Base-by-base conservation (phyloP, 2,113 vertebrate species). In the Silurus asotus region DNA sequence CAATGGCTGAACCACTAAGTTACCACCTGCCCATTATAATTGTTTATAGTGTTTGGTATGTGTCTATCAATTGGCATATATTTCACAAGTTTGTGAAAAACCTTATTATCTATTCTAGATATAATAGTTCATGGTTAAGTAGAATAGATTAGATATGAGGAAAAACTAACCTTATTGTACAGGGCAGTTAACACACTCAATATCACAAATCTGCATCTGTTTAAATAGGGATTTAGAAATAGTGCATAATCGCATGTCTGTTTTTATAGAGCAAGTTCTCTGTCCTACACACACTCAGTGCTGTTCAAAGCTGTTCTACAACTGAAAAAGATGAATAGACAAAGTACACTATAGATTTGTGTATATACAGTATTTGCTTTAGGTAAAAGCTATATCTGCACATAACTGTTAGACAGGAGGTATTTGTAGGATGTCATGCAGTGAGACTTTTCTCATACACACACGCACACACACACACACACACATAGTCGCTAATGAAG, bases 401-500 rank as follows among this genome's bases (percentile, higher is more conserved):
- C 25, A 78, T 28, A 37, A 15, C 51, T 56, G 53, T 28, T 56
- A 25, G 61, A 65, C n/a, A 37, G n/a, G 61, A 64, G 56, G 45
- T 59, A 84, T 48, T 84, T 11, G 61, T 61, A 84, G 48, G n/a
- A 62, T 72, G 82, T 70, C 82, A 67, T 74, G 65, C 82, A 83
- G 55, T 72, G 65, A 83, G 65, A 83, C 74, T 11, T 49, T 45
- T 65, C 65, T 37, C 72, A 81, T 8, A 82, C 87, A 70, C 51
- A 69, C 84, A 83, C 80, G 78, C 76, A 55, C 74, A 82, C 70
- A 85, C 79, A 80, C 48, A 20, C 72, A 82, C 51, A 81, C 37
- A 75, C 69, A 61, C 70, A 53, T 76, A 65, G 49, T 59, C 28
- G 74, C 74, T 87, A 78, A 84, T 78, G 79, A 86, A 82, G 79